A percentile compares a stretch with the other conserved stretches of the same genome.
These are phyloP conservation scores for Lutraria lutraria DNA, from an alignment of 2,888 invertebrate genomes.

Conservation along the genomic window DNA sequence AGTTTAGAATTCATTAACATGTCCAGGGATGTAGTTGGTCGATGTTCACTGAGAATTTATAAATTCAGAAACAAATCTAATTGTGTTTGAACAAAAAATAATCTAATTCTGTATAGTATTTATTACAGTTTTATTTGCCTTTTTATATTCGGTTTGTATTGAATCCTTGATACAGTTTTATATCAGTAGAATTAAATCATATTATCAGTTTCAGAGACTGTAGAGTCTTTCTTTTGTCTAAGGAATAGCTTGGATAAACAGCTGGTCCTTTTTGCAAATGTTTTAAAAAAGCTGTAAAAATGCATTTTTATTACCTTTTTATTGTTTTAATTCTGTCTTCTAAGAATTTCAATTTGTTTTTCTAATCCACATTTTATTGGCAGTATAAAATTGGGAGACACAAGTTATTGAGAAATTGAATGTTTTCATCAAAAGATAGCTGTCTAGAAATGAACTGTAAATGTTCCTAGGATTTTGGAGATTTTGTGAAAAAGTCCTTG, in stretches of 20 bases:
- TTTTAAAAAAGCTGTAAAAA: conserved; percentile 19
- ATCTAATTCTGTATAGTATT: not conserved
- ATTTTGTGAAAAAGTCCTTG: not conserved
- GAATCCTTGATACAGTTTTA: conserved; percentile 15
- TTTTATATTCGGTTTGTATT: not conserved
- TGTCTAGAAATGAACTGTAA: conserved; percentile 9
- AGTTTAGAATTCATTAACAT: no score
- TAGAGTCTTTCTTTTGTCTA: not conserved
- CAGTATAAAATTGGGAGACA: conserved; percentile 7
- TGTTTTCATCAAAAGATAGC: not conserved
- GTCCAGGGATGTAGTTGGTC: no score
- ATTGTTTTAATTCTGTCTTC: conserved; percentile 27
- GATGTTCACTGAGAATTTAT: no score
- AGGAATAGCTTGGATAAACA: not conserved
- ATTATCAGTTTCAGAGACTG: not conserved
- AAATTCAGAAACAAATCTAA: no score
- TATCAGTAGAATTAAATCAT: conserved; percentile 2
- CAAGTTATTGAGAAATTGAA: not conserved
- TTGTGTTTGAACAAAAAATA: no score
- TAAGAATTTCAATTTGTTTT: conserved; percentile 27
- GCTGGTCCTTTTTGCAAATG: conserved; percentile 7
- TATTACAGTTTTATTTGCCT: not conserved
- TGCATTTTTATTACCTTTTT: conserved; percentile 18
- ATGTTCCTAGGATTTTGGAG: not conserved
- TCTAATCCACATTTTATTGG: conserved; percentile 18